Evolutionary conservation across 1,140 invertebrate species (phyloP).

Genomic region (Pseudomyrmex flavicornis): DNA sequence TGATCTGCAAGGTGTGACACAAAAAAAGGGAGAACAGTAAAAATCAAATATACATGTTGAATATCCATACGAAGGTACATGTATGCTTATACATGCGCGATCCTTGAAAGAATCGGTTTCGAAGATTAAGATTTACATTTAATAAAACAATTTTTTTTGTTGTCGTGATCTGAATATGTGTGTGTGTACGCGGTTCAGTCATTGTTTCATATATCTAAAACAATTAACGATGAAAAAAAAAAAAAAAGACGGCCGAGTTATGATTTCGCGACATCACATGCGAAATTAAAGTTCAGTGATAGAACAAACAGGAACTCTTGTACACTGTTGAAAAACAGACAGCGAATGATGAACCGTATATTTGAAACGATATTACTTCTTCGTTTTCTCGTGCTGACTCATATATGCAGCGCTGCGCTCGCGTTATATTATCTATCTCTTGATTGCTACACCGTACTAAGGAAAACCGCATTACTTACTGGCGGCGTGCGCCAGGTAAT

Average conservation of each 20-base stretch:
- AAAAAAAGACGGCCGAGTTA: not conserved
- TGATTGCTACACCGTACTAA: slow-evolving; percentile 12
- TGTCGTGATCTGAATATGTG: no score
- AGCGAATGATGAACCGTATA: slow-evolving; percentile 44
- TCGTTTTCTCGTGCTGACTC: slow-evolving; percentile 49
- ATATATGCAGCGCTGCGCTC: not conserved
- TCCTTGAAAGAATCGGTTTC: not conserved
- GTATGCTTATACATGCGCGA: not conserved
- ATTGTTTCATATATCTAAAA: not conserved
- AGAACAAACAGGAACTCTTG: slow-evolving; percentile 14
- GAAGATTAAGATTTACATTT: not conserved
- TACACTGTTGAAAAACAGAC: slow-evolving; percentile 17
- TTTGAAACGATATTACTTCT: slow-evolving; percentile 50
- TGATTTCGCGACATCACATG: slow-evolving; percentile 17
- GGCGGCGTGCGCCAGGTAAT: slow-evolving; percentile 40
- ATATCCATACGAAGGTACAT: no score
- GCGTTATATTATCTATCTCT: not conserved
- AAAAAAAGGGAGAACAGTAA: slow-evolving; percentile 32
- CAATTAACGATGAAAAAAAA: not conserved
- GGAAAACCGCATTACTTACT: slow-evolving; percentile 29
- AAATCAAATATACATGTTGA: not conserved
- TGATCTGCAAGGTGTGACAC: slow-evolving; percentile 77
- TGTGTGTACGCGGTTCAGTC: not conserved
- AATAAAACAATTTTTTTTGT: not conserved
- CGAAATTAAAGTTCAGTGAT: slow-evolving; percentile 12